Conservation (phyloP, 2,888 invertebrate genomes). For the Schizaphis graminum region DNA sequence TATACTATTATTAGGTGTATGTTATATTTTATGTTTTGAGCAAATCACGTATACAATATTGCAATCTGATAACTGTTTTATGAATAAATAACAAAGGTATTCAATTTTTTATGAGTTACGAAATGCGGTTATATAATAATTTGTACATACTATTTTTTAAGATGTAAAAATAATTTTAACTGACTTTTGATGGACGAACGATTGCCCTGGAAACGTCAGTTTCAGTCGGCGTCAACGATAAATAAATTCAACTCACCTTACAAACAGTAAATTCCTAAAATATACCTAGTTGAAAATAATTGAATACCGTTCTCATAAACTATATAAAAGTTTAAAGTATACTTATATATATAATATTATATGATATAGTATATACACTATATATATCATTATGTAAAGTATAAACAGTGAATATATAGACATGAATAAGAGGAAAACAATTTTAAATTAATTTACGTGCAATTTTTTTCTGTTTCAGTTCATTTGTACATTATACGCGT, state of each 20-base stretch:
- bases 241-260: background rate
- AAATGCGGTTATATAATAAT: background rate
- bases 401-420: background rate
- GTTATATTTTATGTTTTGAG: background rate
- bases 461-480: background rate
- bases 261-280: background rate
- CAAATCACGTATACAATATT: background rate
- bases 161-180: background rate
- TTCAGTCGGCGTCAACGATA: background rate
- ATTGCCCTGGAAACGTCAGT: background rate
- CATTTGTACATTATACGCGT: background rate
- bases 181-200: background rate
- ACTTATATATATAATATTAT: background rate
- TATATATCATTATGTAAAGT: background rate
- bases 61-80: background rate
- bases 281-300: background rate
- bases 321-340: background rate
- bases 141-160: background rate
- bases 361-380: background rate
- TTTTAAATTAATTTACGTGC: background rate
- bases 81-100: background rate
- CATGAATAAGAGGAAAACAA: background rate
- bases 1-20: background rate
- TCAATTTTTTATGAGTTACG: background rate
- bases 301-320: background rate